Conservation (phyloP, 2,888 invertebrate species). For the Diaphora mendica region DNA sequence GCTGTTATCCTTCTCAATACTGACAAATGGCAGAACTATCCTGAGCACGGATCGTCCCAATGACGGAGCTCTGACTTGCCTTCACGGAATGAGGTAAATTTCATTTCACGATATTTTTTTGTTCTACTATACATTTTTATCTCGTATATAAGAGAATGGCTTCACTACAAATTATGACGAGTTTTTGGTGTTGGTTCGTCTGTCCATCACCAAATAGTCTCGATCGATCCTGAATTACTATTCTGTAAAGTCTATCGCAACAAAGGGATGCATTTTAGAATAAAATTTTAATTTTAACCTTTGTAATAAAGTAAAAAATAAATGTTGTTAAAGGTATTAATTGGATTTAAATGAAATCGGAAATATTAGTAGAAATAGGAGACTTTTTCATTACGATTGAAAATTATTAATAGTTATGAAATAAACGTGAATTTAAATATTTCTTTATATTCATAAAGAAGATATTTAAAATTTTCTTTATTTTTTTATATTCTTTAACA, state of each 20-base stretch:
- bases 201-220: too few species aligned
- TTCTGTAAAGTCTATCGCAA: constrained; percentile 26
- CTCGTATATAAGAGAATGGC: constrained; percentile 24
- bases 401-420: too few species aligned
- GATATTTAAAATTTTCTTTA: too few species aligned
- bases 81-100: constrained; percentile 90
- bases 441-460: too few species aligned
- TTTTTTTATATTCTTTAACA: not conserved
- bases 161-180: too few species aligned
- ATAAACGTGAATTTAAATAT: not conserved
- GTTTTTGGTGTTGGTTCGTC: too few species aligned
- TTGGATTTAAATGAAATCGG: not conserved
- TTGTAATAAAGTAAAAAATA: not conserved
- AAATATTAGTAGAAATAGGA: not conserved
- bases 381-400: not conserved
- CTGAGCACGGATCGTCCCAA: constrained; percentile 89
- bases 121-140: not conserved
- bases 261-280: constrained; percentile 16
- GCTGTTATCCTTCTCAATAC: constrained; percentile 91
- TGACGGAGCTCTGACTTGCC: constrained; percentile 90
- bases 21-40: constrained; percentile 91
- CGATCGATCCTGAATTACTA: too few species aligned
- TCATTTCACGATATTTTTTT: constrained; percentile 36
- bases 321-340: not conserved
- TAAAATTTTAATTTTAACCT: not conserved